Conservation (phyloP, 2,113 vertebrate genomes). For the Clarias gariepinus region DNA sequence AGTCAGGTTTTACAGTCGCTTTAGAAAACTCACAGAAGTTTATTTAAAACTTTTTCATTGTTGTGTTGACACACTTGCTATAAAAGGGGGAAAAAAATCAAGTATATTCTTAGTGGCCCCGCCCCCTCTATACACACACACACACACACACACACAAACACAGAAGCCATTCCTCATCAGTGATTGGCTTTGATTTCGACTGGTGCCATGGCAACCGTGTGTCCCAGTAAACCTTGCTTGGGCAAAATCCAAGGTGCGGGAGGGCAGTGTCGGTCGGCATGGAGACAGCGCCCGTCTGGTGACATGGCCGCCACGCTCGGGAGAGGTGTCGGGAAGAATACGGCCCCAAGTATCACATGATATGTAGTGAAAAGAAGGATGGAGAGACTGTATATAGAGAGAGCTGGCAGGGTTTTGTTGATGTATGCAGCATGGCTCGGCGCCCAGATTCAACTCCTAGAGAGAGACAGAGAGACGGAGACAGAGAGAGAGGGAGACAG, state of each 20-base stretch:
- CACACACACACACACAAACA: neutral
- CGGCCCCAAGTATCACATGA: constrained; percentile 3
- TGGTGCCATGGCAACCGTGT: constrained; percentile 76
- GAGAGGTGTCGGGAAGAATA: constrained; percentile 31
- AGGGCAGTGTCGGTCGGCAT: constrained; percentile 68
- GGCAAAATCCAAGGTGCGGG: constrained; percentile 72
- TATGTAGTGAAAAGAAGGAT: constrained; percentile 18
- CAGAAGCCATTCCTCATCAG: constrained; percentile 51
- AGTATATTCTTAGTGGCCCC: constrained; percentile 39
- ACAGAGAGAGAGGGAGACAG: constrained; percentile 54
- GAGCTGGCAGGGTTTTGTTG: constrained; percentile 57
- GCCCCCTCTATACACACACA: neutral
- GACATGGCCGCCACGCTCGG: constrained; percentile 13
- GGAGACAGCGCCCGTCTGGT: constrained; percentile 47
- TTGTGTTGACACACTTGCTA: constrained; percentile 15
- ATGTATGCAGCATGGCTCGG: constrained; percentile 73
- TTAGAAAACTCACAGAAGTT: neutral
- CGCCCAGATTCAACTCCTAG: constrained; percentile 69
- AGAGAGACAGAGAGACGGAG: constrained; percentile 52
- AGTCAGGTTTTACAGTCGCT: neutral
- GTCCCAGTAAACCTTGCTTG: constrained; percentile 74
- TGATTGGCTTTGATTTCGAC: constrained; percentile 75
- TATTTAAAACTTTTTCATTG: neutral
- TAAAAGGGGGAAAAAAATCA: neutral
- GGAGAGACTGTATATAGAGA: constrained; percentile 25